Conservation (phyloP, 2,113 vertebrate genomes). For the Gobio gobio region DNA sequence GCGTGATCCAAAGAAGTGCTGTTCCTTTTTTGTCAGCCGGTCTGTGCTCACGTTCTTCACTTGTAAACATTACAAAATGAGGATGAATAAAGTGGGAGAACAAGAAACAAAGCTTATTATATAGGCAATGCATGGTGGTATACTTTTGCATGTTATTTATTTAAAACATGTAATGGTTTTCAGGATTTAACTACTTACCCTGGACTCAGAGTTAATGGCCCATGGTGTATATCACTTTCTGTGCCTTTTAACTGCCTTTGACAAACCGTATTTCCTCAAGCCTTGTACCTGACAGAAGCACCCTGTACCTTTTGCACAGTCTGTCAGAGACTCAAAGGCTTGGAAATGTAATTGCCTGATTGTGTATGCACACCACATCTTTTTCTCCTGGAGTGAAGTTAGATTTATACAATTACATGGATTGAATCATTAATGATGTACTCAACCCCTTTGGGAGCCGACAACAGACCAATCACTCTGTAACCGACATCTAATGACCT, state of each 20-base stretch:
- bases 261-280: slow-evolving; percentile 18
- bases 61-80: background rate
- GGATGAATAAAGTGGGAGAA: background rate
- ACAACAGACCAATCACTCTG: background rate
- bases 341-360: background rate
- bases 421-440: slow-evolving; percentile 1
- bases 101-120: background rate
- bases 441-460: background rate
- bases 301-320: slow-evolving; percentile 3
- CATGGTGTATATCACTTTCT: background rate
- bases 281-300: slow-evolving; percentile 16
- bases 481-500: slow-evolving; percentile 34
- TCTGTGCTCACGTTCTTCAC: background rate
- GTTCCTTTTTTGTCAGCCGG: background rate
- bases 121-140: background rate
- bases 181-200: slow-evolving; percentile 5
- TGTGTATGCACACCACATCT: slow-evolving; percentile 1
- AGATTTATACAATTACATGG: slow-evolving; percentile 8
- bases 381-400: slow-evolving; percentile 25
- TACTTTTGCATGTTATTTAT: background rate
- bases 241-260: slow-evolving; percentile 1
- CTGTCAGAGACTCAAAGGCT: background rate
- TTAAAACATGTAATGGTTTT: background rate
- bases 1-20: background rate
- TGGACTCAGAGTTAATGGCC: background rate